phyloP scores from a whole-genome alignment of 2,888 invertebrate genomes.

The Nomada flava region DNA sequence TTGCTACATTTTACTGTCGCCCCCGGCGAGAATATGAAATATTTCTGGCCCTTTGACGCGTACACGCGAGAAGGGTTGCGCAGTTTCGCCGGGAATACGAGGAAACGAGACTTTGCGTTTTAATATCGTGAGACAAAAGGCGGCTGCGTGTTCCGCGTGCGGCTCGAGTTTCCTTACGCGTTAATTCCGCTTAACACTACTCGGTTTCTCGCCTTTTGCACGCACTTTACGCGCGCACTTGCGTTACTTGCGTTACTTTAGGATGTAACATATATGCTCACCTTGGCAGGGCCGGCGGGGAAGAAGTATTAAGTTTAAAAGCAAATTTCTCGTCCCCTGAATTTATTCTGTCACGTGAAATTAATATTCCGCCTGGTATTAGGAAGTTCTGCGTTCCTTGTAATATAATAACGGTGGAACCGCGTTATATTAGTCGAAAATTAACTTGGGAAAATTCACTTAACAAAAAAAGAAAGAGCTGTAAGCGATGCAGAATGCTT shows the following conservation, averaged over 20 bases:
- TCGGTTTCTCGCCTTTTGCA: slow-evolving; percentile 65
- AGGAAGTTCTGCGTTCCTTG: neutral
- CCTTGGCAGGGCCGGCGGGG: slow-evolving; percentile 35
- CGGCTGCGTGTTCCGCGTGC: slow-evolving; percentile 34
- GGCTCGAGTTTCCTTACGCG: slow-evolving; percentile 60
- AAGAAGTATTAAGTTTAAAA: slow-evolving; percentile 69
- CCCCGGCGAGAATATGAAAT: slow-evolving; percentile 10
- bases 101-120: slow-evolving; percentile 46
- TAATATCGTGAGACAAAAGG: slow-evolving; percentile 64
- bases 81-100: slow-evolving; percentile 9
- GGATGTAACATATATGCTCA: slow-evolving; percentile 60
- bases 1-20: slow-evolving; percentile 5
- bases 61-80: neutral
- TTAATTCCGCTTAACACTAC: slow-evolving; percentile 67
- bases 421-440: too few relatives aligned
- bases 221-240: slow-evolving; percentile 59
- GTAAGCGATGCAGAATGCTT: too few relatives aligned
- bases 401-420: neutral
- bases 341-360: slow-evolving; percentile 42
- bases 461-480: too few relatives aligned
- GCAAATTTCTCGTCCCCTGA: slow-evolving; percentile 49
- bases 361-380: slow-evolving; percentile 22
- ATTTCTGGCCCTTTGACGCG: slow-evolving; percentile 9
- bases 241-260: slow-evolving; percentile 66
- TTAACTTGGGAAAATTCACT: too few relatives aligned